Percentiles rank a stretch among this genome's conserved stretches.
These are phyloP conservation scores for Eidolon helvum DNA, from an alignment of 2,113 vertebrate genomes.

Conservation along the genomic window DNA sequence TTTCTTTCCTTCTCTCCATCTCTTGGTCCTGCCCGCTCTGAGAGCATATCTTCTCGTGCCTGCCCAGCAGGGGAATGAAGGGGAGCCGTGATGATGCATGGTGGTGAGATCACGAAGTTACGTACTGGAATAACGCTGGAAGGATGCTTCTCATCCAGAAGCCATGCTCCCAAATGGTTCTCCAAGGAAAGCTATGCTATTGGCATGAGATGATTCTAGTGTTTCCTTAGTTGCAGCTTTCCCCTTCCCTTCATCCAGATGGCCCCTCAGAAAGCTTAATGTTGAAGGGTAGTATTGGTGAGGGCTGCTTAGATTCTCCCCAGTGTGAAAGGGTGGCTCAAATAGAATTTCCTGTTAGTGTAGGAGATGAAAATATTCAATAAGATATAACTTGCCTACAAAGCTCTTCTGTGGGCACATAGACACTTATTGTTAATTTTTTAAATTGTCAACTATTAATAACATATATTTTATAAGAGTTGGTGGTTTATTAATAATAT, in stretches of 20 bases:
- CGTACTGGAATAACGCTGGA: background rate
- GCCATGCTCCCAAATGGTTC: background rate
- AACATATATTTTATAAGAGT: background rate
- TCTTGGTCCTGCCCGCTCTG: background rate
- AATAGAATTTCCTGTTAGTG: constrained; percentile 60
- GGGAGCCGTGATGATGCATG: background rate
- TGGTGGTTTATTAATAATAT: background rate
- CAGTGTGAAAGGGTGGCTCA: constrained; percentile 5
- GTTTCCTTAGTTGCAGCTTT: constrained; percentile 1
- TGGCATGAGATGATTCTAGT: background rate
- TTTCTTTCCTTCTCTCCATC: background rate
- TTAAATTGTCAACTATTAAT: background rate
- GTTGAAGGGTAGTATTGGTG: background rate
- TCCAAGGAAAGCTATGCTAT: background rate
- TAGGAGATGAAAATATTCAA: background rate
- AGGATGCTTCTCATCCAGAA: background rate
- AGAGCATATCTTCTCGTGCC: background rate
- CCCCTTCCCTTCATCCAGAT: background rate
- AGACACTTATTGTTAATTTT: background rate
- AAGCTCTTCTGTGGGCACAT: background rate
- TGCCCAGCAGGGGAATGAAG: background rate
- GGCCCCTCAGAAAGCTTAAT: background rate
- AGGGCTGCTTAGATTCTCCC: background rate
- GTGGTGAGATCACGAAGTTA: background rate
- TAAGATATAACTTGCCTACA: background rate